phyloP scores from a whole-genome alignment of 2,113 vertebrate genomes.

The Heliornis fulica region DNA sequence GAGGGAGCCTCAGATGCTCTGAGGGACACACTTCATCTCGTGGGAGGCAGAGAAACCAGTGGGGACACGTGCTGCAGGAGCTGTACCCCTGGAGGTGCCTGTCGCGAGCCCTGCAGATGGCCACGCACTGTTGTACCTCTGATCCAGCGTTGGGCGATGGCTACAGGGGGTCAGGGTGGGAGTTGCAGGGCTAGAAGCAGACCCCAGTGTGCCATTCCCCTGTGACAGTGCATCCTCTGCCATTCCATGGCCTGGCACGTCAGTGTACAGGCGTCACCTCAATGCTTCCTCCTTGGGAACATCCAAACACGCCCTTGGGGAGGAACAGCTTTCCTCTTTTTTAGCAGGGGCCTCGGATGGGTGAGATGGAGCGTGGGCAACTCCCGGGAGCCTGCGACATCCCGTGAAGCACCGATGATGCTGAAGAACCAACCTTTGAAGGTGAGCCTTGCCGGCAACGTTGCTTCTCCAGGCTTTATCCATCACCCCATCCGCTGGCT shows the following conservation, averaged over 20 bases:
- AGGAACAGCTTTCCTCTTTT: background rate
- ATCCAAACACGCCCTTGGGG: background rate
- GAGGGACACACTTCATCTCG: background rate
- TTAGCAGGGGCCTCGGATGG: background rate
- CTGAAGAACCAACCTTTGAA: background rate
- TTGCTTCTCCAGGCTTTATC: background rate
- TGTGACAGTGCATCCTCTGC: rapidly evolving
- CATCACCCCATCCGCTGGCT: background rate
- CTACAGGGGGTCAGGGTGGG: background rate
- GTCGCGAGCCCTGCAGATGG: background rate
- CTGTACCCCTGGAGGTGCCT: background rate
- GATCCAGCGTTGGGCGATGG: background rate
- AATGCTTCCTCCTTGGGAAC: background rate
- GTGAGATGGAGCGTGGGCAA: background rate
- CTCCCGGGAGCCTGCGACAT: background rate
- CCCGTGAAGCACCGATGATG: background rate
- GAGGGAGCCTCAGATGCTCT: background rate
- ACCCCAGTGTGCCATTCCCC: background rate
- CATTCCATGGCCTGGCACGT: background rate
- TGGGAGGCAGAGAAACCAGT: background rate
- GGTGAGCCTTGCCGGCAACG: background rate
- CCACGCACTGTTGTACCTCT: rapidly evolving
- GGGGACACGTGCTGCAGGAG: background rate
- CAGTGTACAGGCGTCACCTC: rapidly evolving
- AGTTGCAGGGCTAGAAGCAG: background rate